Evolutionary conservation across 1,140 invertebrate species (phyloP).

Genomic region (Limonius californicus): DNA sequence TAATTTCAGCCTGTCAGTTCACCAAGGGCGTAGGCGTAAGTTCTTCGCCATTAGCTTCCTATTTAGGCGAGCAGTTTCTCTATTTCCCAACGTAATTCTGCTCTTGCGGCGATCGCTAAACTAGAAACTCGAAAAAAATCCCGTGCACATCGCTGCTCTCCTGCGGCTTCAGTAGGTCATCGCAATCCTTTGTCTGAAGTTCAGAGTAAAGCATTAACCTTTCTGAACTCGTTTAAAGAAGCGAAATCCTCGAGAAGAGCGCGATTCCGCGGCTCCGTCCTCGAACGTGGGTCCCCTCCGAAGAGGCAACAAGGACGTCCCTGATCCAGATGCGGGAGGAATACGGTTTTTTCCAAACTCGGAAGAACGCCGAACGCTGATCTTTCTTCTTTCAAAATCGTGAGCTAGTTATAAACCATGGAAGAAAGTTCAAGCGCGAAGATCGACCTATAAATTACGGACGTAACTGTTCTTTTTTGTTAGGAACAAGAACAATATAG

Average conservation of each 20-base stretch:
- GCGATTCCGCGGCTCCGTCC: neutral
- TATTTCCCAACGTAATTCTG: neutral
- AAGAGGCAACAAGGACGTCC: neutral
- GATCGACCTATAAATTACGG: neutral
- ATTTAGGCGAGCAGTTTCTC: neutral
- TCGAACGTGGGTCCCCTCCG: neutral
- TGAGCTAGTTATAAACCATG: neutral
- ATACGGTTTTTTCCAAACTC: neutral
- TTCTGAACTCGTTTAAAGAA: slow-evolving; percentile 15
- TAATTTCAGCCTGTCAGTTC: too few relatives aligned
- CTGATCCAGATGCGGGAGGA: neutral
- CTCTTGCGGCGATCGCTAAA: slow-evolving; percentile 7
- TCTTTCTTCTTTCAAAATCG: neutral
- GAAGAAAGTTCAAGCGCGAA: neutral
- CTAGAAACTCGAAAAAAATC: slow-evolving; percentile 6
- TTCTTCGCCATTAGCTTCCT: too few relatives aligned
- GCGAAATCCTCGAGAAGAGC: neutral
- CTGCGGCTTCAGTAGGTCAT: slow-evolving; percentile 11
- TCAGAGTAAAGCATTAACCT: slow-evolving; percentile 12
- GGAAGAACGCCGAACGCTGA: neutral
- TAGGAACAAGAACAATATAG: neutral
- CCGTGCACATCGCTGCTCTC: slow-evolving; percentile 8
- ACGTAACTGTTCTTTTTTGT: neutral
- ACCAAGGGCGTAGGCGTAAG: too few relatives aligned
- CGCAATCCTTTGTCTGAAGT: slow-evolving; percentile 9